Percentiles rank a stretch among this genome's conserved stretches.
These are phyloP conservation scores for Capitulum mitella DNA, from an alignment of 2,888 invertebrate species.

Conservation along the genomic window DNA sequence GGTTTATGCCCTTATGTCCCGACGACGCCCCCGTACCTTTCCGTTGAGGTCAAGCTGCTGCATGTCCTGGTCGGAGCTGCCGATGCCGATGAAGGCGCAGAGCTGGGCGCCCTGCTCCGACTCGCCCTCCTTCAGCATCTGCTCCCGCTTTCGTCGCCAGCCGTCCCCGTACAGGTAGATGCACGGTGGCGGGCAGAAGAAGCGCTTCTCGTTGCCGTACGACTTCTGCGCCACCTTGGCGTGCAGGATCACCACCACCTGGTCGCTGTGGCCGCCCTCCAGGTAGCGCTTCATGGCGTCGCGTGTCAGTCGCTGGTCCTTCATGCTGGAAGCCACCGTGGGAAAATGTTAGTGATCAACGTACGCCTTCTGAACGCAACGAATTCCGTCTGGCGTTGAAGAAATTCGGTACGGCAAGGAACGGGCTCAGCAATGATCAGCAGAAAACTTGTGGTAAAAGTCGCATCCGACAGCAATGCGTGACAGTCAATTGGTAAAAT, in stretches of 20 bases:
- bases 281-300: conserved; percentile 96
- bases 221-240: conserved; percentile 99
- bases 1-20: no score
- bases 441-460: no score
- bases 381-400: no score
- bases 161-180: conserved; percentile 98
- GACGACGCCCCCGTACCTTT: conserved; percentile 62
- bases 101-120: conserved; percentile 83
- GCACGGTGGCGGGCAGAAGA: conserved; percentile 99
- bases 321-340: conserved; percentile 46
- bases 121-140: conserved; percentile 83
- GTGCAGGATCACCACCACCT: conserved; percentile 94
- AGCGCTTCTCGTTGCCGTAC: conserved; percentile 98
- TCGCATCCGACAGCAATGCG: no score
- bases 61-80: conserved; percentile 97
- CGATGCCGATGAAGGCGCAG: conserved; percentile 97
- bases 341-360: no score
- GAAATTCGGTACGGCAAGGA: no score
- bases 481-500: no score
- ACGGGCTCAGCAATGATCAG: no score
- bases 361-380: no score
- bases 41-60: conserved; percentile 96
- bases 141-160: conserved; percentile 90
- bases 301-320: conserved; percentile 70
- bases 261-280: conserved; percentile 76